These are phyloP conservation scores for Heterodera carotae DNA, from an alignment of 1,140 invertebrate genomes.

Conservation along the genomic window DNA sequence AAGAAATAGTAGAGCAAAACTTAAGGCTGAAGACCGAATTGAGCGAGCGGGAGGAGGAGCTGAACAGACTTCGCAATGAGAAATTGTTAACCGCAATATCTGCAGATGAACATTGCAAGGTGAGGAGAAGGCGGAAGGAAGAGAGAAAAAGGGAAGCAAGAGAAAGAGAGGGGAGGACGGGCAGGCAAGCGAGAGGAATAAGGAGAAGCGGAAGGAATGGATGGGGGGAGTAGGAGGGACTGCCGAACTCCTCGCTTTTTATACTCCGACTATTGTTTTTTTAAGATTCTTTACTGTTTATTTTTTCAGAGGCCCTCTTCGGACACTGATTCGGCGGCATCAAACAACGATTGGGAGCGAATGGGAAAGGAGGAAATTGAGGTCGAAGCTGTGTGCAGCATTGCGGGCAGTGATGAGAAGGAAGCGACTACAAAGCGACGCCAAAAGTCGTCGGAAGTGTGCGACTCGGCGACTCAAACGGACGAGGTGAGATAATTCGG, in stretches of 20 bases:
- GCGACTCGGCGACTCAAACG: background rate
- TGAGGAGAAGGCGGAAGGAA: background rate
- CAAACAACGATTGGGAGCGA: slow-evolving; percentile 40
- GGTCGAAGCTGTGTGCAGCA: slow-evolving; percentile 24
- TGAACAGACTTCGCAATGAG: slow-evolving; percentile 67
- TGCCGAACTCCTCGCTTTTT: too few species aligned
- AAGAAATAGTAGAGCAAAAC: background rate
- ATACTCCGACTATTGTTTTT: too few species aligned
- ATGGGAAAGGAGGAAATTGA: slow-evolving; percentile 38
- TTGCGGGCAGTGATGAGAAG: slow-evolving; percentile 17
- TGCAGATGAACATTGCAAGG: slow-evolving; percentile 27
- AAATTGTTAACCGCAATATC: slow-evolving; percentile 17
- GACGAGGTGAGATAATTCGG: slow-evolving; percentile 10
- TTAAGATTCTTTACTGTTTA: too few species aligned
- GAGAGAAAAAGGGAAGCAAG: background rate
- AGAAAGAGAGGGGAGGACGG: too few species aligned
- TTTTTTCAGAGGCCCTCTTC: slow-evolving; percentile 32
- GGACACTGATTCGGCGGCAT: slow-evolving; percentile 36
- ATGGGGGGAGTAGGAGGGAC: too few species aligned
- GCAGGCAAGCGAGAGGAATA: too few species aligned
- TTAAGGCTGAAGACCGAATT: background rate
- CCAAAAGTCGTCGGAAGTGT: background rate
- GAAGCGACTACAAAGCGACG: background rate
- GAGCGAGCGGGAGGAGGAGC: slow-evolving; percentile 12
- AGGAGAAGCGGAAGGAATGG: too few species aligned